A percentile compares a stretch with the other conserved stretches of the same genome.
Conservation (phyloP, 1,140 invertebrate genomes). For the Drosophila sp. region DNA sequence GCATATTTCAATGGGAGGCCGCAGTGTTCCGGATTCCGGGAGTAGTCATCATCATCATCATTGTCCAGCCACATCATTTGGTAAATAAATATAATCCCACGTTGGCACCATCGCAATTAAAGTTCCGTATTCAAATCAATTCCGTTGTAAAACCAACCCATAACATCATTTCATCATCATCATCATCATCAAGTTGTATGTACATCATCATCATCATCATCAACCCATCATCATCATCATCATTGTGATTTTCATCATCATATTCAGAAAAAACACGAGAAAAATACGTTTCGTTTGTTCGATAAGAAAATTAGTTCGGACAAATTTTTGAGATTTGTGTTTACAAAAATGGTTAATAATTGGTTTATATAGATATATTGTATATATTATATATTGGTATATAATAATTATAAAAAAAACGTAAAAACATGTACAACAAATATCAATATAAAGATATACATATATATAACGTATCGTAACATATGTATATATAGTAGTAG, state of each 20-base stretch:
- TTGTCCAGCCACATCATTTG: slow-evolving; percentile 10
- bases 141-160: slow-evolving; percentile 55
- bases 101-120: slow-evolving; percentile 70
- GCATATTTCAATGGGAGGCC: slow-evolving; percentile 12
- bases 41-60: background rate
- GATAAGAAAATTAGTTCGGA: slow-evolving; percentile 84
- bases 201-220: slow-evolving; percentile 73
- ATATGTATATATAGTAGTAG: slow-evolving; percentile 47
- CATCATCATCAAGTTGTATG: slow-evolving; percentile 75
- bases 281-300: slow-evolving; percentile 84
- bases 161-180: slow-evolving; percentile 52
- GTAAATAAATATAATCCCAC: slow-evolving; percentile 51
- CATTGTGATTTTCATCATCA: slow-evolving; percentile 82
- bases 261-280: slow-evolving; percentile 83
- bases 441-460: slow-evolving; percentile 57
- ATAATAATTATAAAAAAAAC: slow-evolving; percentile 26
- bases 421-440: slow-evolving; percentile 73
- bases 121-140: slow-evolving; percentile 39
- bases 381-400: slow-evolving; percentile 26
- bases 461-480: slow-evolving; percentile 44
- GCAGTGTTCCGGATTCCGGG: background rate
- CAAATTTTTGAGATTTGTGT: slow-evolving; percentile 79
- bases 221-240: slow-evolving; percentile 80
- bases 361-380: slow-evolving; percentile 34
- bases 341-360: slow-evolving; percentile 78